phyloP scores from a whole-genome alignment of 2,888 invertebrate genomes.

The Drosophila mulleri region DNA sequence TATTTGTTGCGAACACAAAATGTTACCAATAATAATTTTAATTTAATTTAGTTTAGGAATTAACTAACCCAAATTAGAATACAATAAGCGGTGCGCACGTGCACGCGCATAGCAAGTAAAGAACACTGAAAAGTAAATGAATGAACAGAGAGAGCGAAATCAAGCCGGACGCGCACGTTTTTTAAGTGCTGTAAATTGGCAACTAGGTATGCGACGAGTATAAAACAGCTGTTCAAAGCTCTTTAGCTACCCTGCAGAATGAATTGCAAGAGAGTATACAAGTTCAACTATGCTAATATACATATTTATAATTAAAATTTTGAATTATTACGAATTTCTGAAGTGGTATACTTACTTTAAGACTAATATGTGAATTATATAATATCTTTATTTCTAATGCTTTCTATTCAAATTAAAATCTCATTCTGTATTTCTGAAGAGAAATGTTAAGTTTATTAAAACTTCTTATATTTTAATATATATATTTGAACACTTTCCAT shows the following conservation, averaged over 20 bases:
- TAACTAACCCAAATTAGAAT: constrained; percentile 57
- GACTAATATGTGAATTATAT: neutral
- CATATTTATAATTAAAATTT: no score
- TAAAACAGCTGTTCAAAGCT: constrained; percentile 37
- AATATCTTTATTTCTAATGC: neutral
- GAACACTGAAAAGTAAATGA: constrained; percentile 2
- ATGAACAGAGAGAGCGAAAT: neutral
- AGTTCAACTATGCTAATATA: neutral
- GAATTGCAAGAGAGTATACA: constrained; percentile 3
- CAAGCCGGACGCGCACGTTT: constrained; percentile 28
- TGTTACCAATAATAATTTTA: constrained; percentile 6
- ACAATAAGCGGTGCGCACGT: constrained; percentile 57
- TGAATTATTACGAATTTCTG: neutral
- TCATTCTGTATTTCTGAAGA: neutral
- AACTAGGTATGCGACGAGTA: constrained; percentile 16
- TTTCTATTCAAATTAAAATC: neutral
- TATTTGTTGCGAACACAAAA: constrained; percentile 43
- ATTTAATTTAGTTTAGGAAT: constrained; percentile 17
- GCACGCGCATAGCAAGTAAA: constrained; percentile 61
- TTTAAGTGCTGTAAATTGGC: constrained; percentile 11
- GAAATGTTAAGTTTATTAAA: no score
- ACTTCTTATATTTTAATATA: no score
- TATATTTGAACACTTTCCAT: neutral
- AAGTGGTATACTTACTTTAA: no score
- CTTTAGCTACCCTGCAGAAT: constrained; percentile 1